These are phyloP conservation scores for Tenthredo scrophulariae DNA, from an alignment of 2,888 invertebrate genomes.

Conservation along the genomic window DNA sequence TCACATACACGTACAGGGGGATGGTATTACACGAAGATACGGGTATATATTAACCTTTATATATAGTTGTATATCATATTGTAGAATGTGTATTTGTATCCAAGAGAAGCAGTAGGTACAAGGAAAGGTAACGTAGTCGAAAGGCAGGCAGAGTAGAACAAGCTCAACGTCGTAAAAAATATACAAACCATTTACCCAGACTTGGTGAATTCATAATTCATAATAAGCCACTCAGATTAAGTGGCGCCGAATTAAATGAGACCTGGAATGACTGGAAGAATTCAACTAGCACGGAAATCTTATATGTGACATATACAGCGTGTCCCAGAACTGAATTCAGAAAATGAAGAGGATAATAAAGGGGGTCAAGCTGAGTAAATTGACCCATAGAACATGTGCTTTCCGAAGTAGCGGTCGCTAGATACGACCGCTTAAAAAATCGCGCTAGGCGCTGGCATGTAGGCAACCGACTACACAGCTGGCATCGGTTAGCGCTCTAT, in stretches of 20 bases:
- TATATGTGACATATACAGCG: no score
- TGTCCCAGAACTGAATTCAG: no score
- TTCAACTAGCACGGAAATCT: not conserved
- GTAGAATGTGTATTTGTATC: not conserved
- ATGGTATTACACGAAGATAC: not conserved
- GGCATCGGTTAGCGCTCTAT: no score
- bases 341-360: no score
- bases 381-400: no score
- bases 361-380: no score
- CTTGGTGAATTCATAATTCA: constrained; percentile 25
- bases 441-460: no score
- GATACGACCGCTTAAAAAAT: no score
- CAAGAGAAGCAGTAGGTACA: not conserved
- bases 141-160: not conserved
- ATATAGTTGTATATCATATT: not conserved
- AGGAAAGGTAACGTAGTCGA: not conserved
- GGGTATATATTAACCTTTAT: not conserved
- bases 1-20: not conserved
- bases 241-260: not conserved
- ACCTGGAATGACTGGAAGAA: not conserved
- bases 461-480: no score
- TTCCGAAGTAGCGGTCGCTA: no score
- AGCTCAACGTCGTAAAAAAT: not conserved
- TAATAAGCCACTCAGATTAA: constrained; percentile 4
- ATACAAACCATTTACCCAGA: not conserved